phyloP scores from a whole-genome alignment of 2,888 invertebrate species.

The Apamea anceps region DNA sequence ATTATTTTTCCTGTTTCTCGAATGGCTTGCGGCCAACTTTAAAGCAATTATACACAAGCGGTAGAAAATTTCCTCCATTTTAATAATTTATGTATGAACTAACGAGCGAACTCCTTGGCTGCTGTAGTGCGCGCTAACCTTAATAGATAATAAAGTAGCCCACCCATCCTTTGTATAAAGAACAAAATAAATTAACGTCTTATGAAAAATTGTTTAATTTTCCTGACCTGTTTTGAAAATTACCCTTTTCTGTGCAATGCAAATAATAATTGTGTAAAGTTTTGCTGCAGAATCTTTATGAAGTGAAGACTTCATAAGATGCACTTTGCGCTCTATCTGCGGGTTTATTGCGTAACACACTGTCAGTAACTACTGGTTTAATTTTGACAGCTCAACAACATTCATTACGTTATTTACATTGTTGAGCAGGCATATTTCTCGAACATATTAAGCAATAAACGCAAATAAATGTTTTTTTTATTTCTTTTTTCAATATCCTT shows the following conservation, averaged over 20 bases:
- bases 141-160: conserved; percentile 65
- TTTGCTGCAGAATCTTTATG: not conserved
- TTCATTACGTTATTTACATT: no score
- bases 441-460: no score
- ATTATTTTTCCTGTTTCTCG: conserved; percentile 8
- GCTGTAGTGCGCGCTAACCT: conserved; percentile 43
- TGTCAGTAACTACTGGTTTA: no score
- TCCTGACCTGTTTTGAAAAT: not conserved
- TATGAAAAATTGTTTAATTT: conserved; percentile 32
- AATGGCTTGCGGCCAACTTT: conserved; percentile 51
- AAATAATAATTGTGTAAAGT: not conserved
- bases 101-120: conserved; percentile 22
- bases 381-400: no score
- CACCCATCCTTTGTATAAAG: conserved; percentile 74
- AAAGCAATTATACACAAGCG: conserved; percentile 52
- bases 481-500: no score
- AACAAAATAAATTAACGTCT: conserved; percentile 70
- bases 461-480: no score
- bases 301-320: not conserved
- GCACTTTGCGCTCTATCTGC: no score
- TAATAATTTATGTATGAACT: conserved; percentile 46
- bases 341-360: no score
- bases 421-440: no score
- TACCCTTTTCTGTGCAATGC: not conserved
- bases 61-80: conserved; percentile 34